Base-by-base conservation (phyloP, 2,113 vertebrate genomes). In the Labeo catla region DNA sequence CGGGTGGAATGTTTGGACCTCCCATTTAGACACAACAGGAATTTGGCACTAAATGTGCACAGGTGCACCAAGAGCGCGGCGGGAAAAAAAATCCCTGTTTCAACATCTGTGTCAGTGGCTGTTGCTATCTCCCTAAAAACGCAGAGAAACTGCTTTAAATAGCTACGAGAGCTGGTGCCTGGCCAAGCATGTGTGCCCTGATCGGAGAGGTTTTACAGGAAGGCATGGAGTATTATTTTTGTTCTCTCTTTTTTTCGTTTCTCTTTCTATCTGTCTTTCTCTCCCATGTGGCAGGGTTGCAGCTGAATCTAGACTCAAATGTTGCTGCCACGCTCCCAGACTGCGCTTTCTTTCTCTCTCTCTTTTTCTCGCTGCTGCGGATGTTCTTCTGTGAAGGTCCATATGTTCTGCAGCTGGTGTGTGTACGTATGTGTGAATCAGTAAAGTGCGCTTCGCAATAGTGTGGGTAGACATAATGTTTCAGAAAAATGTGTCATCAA, bases 21-120 rank as follows among this genome's bases (percentile, higher is more conserved):
- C 93, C 95, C 93, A 94, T 93, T 93, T 92, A 92, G 92, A 91
- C 93, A 92, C 93, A 93, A 95, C 93, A 89, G 93, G 94, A 93
- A 92, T 89, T 95, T 95, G 95, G 94, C 94, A 95, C 90, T 12
- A 83, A 93, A 83, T 90, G 88, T 76, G 89, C 93, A 94, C 94
- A 95, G 95, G 95, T 95, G 95, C 94, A 93, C 63, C 21, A 78
- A 88, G 83, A 87, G 74, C 84, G 65, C 47, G 85, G 9, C 70
- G 74, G 78, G 65, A 2, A 50, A 84, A 89, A 92, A 91, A 91
- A 89, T 80, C 86, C 80, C 84, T 78, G 77, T 86, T 86, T 91
- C 89, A 94, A 94, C 94, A 94, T 94, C 94, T 94, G 93, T 93
- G 93, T 93, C 90, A 89, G 90, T 93, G 90, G 92, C 92, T 93